A percentile compares a stretch with the other conserved stretches of the same genome.
phyloP scores from a whole-genome alignment of 2,888 invertebrate species.

The Cheilosia grossa region DNA sequence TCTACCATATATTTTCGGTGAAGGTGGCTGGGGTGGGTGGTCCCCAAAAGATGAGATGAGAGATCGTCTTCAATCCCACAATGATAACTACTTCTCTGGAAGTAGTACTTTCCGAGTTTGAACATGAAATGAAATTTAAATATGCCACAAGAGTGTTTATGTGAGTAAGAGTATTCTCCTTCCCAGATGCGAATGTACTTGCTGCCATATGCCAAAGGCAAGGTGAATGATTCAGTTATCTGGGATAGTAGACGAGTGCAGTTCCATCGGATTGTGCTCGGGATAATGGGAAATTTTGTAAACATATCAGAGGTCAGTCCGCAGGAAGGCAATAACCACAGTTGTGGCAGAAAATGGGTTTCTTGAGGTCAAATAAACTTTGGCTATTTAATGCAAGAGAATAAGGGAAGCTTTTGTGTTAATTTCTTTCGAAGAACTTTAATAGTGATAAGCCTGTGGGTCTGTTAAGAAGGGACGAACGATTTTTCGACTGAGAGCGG shows the following conservation, averaged over 20 bases:
- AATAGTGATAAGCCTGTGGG: slow-evolving; percentile 55
- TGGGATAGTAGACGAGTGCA: slow-evolving; percentile 6
- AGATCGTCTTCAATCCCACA: slow-evolving; percentile 72
- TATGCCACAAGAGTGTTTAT: slow-evolving; percentile 65
- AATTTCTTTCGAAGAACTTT: slow-evolving; percentile 38
- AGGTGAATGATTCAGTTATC: slow-evolving; percentile 45
- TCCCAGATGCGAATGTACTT: slow-evolving; percentile 19
- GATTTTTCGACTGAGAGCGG: background rate
- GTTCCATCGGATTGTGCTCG: slow-evolving; percentile 40
- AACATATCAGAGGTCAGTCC: slow-evolving; percentile 71
- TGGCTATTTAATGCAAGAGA: slow-evolving; percentile 31
- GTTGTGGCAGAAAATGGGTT: slow-evolving; percentile 57
- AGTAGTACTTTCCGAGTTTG: slow-evolving; percentile 63
- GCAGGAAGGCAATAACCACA: slow-evolving; percentile 52
- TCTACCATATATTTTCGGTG: background rate
- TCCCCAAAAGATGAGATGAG: slow-evolving; percentile 55
- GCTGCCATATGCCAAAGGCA: slow-evolving; percentile 32
- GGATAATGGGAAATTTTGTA: slow-evolving; percentile 67
- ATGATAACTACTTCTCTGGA: slow-evolving; percentile 65
- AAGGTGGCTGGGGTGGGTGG: background rate
- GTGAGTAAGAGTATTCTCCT: slow-evolving; percentile 14
- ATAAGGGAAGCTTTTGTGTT: slow-evolving; percentile 2
- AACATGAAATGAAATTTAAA: slow-evolving; percentile 73
- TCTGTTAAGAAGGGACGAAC: background rate
- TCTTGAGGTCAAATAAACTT: slow-evolving; percentile 58